Percentiles rank a stretch among this genome's conserved stretches.
Evolutionary conservation across 2,797 vertebrate species (phyloP).

Genomic region (Limnodromus scolopaceus): DNA sequence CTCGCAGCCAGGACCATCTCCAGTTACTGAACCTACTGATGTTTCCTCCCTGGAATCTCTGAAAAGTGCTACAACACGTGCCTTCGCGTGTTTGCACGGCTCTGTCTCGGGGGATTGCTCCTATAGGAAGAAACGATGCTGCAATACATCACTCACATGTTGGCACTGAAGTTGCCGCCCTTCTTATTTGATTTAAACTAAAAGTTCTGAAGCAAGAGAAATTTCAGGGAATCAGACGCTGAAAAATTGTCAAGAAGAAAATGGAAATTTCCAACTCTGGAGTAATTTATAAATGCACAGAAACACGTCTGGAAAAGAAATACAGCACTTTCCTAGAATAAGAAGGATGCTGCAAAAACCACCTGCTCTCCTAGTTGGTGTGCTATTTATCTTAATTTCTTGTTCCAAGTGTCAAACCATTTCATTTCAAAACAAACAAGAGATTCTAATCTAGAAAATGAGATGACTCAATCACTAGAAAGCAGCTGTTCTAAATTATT

Average conservation of each 20-base stretch:
- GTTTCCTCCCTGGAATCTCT: neutral
- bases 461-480: conserved; percentile 10
- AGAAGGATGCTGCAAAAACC: neutral
- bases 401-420: conserved; percentile 45
- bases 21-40: fast-evolving
- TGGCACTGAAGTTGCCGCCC: neutral
- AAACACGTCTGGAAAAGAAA: conserved; percentile 1
- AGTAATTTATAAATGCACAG: neutral
- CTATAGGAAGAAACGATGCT: neutral
- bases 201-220: neutral
- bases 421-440: conserved; percentile 55
- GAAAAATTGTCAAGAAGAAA: neutral
- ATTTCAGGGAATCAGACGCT: neutral
- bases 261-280: neutral
- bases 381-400: conserved; percentile 50
- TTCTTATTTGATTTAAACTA: neutral
- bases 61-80: fast-evolving
- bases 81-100: fast-evolving
- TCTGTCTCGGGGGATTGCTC: neutral
- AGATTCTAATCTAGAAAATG: conserved; percentile 40
- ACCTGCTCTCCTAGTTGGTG: conserved; percentile 12
- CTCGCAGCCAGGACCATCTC: neutral
- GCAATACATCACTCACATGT: fast-evolving
- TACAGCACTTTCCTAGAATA: neutral
- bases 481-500: conserved; percentile 41